phyloP scores from a whole-genome alignment of 2,888 invertebrate species.

The Dilophus febrilis region DNA sequence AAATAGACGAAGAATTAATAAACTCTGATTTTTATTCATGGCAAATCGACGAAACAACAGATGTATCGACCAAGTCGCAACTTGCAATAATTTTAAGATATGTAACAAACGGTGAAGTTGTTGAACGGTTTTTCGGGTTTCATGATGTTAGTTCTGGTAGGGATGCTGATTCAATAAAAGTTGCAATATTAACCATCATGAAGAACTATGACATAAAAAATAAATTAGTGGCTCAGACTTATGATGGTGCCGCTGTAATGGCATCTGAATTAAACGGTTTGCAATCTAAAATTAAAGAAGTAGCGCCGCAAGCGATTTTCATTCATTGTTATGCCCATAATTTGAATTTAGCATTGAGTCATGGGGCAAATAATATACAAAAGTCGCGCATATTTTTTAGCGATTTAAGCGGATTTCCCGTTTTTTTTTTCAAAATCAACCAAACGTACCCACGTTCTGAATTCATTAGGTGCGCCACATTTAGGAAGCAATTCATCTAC shows the following conservation, averaged over 20 bases:
- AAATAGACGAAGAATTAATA: neutral
- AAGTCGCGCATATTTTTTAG: too few relatives aligned
- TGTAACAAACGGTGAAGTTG: neutral
- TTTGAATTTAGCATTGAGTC: neutral
- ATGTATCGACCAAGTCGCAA: neutral
- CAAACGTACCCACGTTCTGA: too few relatives aligned
- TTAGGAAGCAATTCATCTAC: too few relatives aligned
- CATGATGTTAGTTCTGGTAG: neutral
- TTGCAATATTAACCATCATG: neutral
- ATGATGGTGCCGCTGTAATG: neutral
- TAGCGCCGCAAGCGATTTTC: neutral
- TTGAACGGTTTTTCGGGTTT: neutral
- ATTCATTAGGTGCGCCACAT: too few relatives aligned
- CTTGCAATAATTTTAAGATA: neutral
- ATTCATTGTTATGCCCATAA: neutral
- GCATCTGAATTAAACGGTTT: neutral
- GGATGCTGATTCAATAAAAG: neutral
- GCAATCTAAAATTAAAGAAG: neutral
- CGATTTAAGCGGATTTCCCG: too few relatives aligned
- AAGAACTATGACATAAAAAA: neutral
- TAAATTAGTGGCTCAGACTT: neutral
- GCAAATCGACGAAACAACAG: neutral
- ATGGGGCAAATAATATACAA: neutral
- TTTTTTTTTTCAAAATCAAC: too few relatives aligned
- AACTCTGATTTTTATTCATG: neutral